phyloP scores from a whole-genome alignment of 2,797 vertebrate species.

The Dallia pectoralis region DNA sequence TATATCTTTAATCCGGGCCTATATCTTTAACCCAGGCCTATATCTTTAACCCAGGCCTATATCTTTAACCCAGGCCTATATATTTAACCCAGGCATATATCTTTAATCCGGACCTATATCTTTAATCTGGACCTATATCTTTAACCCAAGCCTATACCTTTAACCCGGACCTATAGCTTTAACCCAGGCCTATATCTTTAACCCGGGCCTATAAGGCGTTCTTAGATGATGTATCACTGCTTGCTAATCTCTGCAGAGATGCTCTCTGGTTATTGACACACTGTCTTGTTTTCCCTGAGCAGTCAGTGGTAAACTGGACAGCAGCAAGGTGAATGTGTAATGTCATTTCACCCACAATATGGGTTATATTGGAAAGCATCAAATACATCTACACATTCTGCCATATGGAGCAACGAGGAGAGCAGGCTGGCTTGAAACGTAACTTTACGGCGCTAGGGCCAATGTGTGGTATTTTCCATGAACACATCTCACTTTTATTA shows the following conservation, averaged over 20 bases:
- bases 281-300: background rate
- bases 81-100: no score
- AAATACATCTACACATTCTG: conserved; percentile 33
- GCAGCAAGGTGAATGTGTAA: background rate
- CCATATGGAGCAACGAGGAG: conserved; percentile 37
- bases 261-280: background rate
- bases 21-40: background rate
- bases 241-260: background rate
- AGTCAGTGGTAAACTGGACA: conserved; percentile 3
- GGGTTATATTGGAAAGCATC: no score
- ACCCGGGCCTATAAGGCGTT: background rate
- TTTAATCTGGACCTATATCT: background rate
- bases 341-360: background rate
- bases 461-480: conserved; percentile 55
- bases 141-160: background rate
- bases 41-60: background rate
- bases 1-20: background rate
- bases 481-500: conserved; percentile 47
- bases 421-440: conserved; percentile 30
- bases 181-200: background rate
- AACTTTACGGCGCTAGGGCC: conserved; percentile 33
- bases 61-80: background rate
- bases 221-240: background rate
- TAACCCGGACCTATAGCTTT: background rate
- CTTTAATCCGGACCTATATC: background rate